Percentiles rank a stretch among this genome's conserved stretches.
phyloP scores from a whole-genome alignment of 2,888 invertebrate genomes.

The Polia nebulosa region DNA sequence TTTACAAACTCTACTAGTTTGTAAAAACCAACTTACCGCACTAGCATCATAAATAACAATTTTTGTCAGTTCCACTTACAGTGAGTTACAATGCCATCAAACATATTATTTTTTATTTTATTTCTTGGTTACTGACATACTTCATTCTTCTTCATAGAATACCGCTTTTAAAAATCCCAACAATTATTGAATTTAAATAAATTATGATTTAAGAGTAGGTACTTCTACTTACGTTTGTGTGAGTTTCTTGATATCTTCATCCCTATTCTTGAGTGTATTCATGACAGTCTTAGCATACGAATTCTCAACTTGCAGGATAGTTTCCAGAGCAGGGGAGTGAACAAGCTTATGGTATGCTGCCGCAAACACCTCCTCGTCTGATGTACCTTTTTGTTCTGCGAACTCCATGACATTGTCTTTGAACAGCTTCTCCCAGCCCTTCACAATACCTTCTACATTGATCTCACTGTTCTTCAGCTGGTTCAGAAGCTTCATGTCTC shows the following conservation, averaged over 20 bases:
- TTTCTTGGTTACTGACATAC: no score
- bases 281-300: slow-evolving; percentile 95
- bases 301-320: slow-evolving; percentile 97
- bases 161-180: no score
- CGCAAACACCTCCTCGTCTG: slow-evolving; percentile 96
- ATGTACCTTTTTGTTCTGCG: slow-evolving; percentile 95
- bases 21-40: no score
- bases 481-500: slow-evolving; percentile 92
- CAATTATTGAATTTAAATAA: no score
- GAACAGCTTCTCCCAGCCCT: slow-evolving; percentile 95
- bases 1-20: no score
- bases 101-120: no score
- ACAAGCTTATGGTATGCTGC: slow-evolving; percentile 96
- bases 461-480: slow-evolving; percentile 92
- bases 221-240: slow-evolving; percentile 92
- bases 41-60: no score
- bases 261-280: slow-evolving; percentile 93
- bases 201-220: no score
- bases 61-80: no score
- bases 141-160: no score
- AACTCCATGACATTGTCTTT: slow-evolving; percentile 96
- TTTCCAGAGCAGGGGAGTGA: slow-evolving; percentile 96
- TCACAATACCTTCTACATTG: slow-evolving; percentile 94
- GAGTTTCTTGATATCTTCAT: slow-evolving; percentile 93
- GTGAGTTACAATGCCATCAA: no score